Evolutionary conservation across 2,113 vertebrate species (phyloP).

Genomic region (Sisor rabdophorus): DNA sequence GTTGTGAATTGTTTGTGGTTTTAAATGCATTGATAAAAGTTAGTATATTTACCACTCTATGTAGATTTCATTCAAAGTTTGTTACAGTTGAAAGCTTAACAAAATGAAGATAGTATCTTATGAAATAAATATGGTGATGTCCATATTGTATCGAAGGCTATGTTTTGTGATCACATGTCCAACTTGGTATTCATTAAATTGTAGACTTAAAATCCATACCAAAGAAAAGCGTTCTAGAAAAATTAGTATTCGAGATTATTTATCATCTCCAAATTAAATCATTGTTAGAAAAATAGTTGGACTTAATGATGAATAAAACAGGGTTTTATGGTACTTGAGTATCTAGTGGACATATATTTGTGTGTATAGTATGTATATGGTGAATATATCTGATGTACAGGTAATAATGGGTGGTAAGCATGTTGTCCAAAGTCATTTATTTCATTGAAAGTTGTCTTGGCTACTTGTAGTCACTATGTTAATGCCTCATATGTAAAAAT

Average conservation of each 20-base stretch:
- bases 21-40: constrained; percentile 18
- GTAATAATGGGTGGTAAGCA: constrained; percentile 70
- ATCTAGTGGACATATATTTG: constrained; percentile 42
- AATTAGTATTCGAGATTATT: constrained; percentile 53
- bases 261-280: constrained; percentile 54
- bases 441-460: constrained; percentile 22
- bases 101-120: neutral
- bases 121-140: constrained; percentile 64
- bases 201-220: constrained; percentile 71
- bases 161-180: constrained; percentile 43
- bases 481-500: constrained; percentile 72
- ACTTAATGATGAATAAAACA: constrained; percentile 50
- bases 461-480: constrained; percentile 58
- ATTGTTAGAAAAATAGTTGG: constrained; percentile 49
- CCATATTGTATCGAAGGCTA: constrained; percentile 47
- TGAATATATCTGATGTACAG: constrained; percentile 67
- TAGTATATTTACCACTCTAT: constrained; percentile 11
- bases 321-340: constrained; percentile 57
- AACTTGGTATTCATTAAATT: constrained; percentile 51
- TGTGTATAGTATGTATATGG: constrained; percentile 72
- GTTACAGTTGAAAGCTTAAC: constrained; percentile 15
- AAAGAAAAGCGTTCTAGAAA: constrained; percentile 66
- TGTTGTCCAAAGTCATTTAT: constrained; percentile 57
- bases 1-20: constrained; percentile 31
- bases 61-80: constrained; percentile 15